phyloP scores from a whole-genome alignment of 2,113 vertebrate species.

The Polyodon spathula region DNA sequence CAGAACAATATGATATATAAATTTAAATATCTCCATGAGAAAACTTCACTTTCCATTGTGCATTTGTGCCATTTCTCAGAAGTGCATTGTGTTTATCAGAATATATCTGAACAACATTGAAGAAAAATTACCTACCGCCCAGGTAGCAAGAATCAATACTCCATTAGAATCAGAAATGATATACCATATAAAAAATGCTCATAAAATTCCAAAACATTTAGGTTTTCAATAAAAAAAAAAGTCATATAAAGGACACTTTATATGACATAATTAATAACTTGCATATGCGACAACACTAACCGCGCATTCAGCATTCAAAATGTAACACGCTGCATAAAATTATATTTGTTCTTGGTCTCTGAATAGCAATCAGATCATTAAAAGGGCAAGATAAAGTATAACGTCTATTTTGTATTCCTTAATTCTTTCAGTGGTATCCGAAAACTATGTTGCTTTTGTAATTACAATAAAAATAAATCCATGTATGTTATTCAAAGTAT shows the following conservation, averaged over 20 bases:
- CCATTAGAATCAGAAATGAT: neutral
- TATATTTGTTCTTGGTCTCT: neutral
- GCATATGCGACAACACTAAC: neutral
- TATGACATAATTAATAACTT: neutral
- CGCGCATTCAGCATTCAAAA: neutral
- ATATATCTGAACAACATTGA: neutral
- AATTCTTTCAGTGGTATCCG: no score
- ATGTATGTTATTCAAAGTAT: no score
- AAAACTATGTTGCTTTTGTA: no score
- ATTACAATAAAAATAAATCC: no score
- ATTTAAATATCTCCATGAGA: constrained; percentile 2
- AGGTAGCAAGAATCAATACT: neutral
- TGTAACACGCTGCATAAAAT: neutral
- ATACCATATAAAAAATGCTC: no score
- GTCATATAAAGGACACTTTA: neutral
- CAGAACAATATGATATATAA: constrained; percentile 4
- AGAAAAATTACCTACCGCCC: constrained; percentile 1
- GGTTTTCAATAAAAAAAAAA: neutral
- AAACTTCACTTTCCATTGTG: constrained; percentile 4
- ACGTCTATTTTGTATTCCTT: no score
- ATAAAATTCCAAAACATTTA: neutral
- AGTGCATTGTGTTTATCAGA: neutral
- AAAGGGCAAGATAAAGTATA: neutral
- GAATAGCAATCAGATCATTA: neutral
- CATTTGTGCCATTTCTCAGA: neutral